Percentiles rank a stretch among this genome's conserved stretches.
These are phyloP conservation scores for Rhinopomastus cyanomelas DNA, from an alignment of 2,113 vertebrate species.

Conservation along the genomic window DNA sequence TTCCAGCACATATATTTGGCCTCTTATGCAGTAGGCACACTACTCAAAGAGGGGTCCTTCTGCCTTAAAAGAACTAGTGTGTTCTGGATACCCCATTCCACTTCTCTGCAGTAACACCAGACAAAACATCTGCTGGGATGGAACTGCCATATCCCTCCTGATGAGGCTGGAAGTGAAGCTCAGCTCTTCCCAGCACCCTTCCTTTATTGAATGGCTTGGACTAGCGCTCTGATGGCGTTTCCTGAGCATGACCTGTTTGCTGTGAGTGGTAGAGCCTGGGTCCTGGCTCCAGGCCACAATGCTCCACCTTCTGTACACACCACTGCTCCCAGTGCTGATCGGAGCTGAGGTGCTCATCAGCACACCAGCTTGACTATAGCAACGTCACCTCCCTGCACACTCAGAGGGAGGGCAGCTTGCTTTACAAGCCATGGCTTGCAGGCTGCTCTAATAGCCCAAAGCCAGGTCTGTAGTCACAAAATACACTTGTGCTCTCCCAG, in stretches of 20 bases:
- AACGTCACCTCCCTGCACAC: accelerated
- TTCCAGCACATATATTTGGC: neutral
- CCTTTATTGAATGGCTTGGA: neutral
- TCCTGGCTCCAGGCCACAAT: neutral
- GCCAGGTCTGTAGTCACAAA: accelerated
- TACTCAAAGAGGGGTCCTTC: neutral
- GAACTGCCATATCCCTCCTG: neutral
- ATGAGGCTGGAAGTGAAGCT: neutral
- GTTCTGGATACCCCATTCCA: neutral
- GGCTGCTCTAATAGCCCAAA: neutral
- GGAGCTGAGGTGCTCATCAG: neutral
- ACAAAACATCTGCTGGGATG: neutral
- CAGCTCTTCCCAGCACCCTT: neutral
- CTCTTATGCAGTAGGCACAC: neutral
- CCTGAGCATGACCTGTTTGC: neutral
- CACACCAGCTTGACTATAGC: accelerated
- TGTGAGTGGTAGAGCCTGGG: neutral
- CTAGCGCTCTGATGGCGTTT: neutral
- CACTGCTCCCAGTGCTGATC: neutral
- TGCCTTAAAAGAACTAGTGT: neutral
- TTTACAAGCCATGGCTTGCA: neutral
- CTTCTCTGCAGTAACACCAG: neutral
- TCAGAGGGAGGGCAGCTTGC: neutral
- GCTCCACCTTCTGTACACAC: neutral
- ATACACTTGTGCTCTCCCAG: accelerated